Percentiles rank a stretch among this genome's conserved stretches.
phyloP scores from a whole-genome alignment of 1,140 invertebrate species.

The Vanessa atalanta region DNA sequence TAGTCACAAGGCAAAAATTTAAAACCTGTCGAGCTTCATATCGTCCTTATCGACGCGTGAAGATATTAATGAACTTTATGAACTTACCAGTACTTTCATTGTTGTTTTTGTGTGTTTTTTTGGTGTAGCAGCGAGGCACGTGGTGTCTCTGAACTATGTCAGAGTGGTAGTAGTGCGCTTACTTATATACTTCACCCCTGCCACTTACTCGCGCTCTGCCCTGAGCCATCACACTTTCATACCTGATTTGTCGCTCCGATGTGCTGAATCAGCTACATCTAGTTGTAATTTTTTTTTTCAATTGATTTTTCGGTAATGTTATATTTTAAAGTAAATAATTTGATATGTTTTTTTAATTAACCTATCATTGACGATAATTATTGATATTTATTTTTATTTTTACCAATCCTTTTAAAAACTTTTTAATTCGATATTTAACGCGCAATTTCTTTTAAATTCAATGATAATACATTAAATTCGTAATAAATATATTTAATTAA shows the following conservation, averaged over 20 bases:
- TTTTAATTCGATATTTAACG: too few relatives aligned
- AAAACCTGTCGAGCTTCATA: background rate
- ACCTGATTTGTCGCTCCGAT: conserved; percentile 62
- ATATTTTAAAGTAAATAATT: conserved; percentile 12
- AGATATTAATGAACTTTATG: conserved; percentile 45
- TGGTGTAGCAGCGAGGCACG: conserved; percentile 67
- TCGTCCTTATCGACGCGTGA: conserved; percentile 24
- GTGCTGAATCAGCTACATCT: conserved; percentile 50
- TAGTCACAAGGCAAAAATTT: conserved; percentile 11
- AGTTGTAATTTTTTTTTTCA: background rate
- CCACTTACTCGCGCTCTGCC: conserved; percentile 66
- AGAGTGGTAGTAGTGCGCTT: conserved; percentile 70
- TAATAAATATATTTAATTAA: too few relatives aligned
- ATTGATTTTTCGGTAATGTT: conserved; percentile 17
- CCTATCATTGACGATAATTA: too few relatives aligned
- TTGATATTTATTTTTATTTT: too few relatives aligned
- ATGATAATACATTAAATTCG: too few relatives aligned
- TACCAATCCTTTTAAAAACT: too few relatives aligned
- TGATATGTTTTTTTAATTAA: too few relatives aligned
- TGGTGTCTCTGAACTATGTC: conserved; percentile 74
- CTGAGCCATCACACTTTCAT: conserved; percentile 77
- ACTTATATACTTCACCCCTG: conserved; percentile 79
- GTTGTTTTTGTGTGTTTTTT: conserved; percentile 56
- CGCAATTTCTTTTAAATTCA: too few relatives aligned
- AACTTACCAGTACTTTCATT: conserved; percentile 78